Conservation (phyloP, 2,113 vertebrate genomes). For the Tenebrosternarchus preto region DNA sequence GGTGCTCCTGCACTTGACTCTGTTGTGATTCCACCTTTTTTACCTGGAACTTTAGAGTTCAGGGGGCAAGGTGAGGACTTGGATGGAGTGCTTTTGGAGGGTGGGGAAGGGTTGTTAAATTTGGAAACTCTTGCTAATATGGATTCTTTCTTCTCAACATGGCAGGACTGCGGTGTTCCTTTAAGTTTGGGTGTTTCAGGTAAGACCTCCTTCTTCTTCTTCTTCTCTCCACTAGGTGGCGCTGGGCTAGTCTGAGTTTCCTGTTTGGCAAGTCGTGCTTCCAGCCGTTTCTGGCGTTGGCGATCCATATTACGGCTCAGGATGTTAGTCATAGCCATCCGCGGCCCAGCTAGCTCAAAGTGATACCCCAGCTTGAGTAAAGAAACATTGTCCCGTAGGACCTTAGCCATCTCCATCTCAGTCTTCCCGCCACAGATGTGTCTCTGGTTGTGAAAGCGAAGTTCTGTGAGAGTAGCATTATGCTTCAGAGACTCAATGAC, state of each 20-base stretch:
- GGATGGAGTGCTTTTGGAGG: not conserved
- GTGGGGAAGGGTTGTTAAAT: conserved; percentile 32
- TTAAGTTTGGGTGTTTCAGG: conserved; percentile 21
- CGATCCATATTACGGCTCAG: conserved; percentile 87
- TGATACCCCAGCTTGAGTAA: conserved; percentile 87
- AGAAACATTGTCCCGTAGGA: conserved; percentile 81
- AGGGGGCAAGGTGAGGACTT: conserved; percentile 16
- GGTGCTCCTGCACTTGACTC: conserved; percentile 4
- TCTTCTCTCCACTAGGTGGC: conserved; percentile 18
- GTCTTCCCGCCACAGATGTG: conserved; percentile 88
- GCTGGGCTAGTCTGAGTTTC: not conserved
- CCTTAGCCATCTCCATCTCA: conserved; percentile 85
- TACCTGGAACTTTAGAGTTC: conserved; percentile 8
- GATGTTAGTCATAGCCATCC: conserved; percentile 84
- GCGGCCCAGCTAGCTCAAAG: conserved; percentile 84
- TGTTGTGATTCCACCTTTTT: conserved; percentile 14
- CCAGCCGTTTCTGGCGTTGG: conserved; percentile 80
- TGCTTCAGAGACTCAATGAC: conserved; percentile 83
- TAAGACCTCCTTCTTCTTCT: conserved; percentile 5
- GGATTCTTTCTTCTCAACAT: conserved; percentile 35
- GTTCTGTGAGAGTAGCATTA: conserved; percentile 79
- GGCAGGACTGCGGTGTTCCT: not conserved
- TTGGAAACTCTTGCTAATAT: conserved; percentile 40
- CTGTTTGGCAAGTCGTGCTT: conserved; percentile 61
- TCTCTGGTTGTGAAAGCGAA: conserved; percentile 88